Percentiles rank a stretch among this genome's conserved stretches.
phyloP scores from a whole-genome alignment of 1,140 invertebrate species.

The Drosophila erecta region DNA sequence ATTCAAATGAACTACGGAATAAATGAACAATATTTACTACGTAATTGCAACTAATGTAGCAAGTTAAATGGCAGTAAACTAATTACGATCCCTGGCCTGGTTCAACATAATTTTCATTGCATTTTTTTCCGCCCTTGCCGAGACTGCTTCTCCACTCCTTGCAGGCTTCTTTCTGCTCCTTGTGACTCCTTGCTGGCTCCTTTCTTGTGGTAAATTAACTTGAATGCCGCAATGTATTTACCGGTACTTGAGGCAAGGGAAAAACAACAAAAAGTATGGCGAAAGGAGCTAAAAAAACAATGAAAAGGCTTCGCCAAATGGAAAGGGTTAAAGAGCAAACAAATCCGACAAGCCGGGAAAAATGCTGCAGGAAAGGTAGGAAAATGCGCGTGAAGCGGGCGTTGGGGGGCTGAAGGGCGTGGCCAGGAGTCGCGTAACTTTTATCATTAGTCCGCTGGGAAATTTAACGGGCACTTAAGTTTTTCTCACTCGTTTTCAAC shows the following conservation, averaged over 20 bases:
- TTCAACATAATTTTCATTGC: slow-evolving; percentile 53
- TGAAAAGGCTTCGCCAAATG: slow-evolving; percentile 21
- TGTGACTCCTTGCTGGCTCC: slow-evolving; percentile 40
- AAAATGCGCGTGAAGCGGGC: slow-evolving; percentile 16
- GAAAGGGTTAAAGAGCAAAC: slow-evolving; percentile 64
- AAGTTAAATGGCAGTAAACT: slow-evolving; percentile 73
- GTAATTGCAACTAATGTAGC: slow-evolving; percentile 65
- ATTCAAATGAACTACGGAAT: slow-evolving; percentile 24
- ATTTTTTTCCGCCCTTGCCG: slow-evolving; percentile 23
- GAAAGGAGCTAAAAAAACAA: slow-evolving; percentile 26
- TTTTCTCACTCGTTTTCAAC: slow-evolving; percentile 74
- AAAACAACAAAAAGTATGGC: slow-evolving; percentile 34
- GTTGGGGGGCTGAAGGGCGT: slow-evolving; percentile 2
- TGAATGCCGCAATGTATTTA: slow-evolving; percentile 79
- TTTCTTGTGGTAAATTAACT: slow-evolving; percentile 77
- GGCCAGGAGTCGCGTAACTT: slow-evolving; percentile 72
- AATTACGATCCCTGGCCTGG: slow-evolving; percentile 56
- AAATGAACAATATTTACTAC: slow-evolving; percentile 51
- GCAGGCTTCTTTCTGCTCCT: neutral
- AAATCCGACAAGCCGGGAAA: slow-evolving; percentile 44
- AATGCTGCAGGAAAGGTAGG: slow-evolving; percentile 30
- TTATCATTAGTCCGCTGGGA: slow-evolving; percentile 81
- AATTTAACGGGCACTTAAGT: slow-evolving; percentile 83
- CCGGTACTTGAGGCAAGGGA: slow-evolving; percentile 51
- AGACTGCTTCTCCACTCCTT: neutral